Evolutionary conservation across 2,113 vertebrate genomes (phyloP).

Genomic region (Enhydra lutris): DNA sequence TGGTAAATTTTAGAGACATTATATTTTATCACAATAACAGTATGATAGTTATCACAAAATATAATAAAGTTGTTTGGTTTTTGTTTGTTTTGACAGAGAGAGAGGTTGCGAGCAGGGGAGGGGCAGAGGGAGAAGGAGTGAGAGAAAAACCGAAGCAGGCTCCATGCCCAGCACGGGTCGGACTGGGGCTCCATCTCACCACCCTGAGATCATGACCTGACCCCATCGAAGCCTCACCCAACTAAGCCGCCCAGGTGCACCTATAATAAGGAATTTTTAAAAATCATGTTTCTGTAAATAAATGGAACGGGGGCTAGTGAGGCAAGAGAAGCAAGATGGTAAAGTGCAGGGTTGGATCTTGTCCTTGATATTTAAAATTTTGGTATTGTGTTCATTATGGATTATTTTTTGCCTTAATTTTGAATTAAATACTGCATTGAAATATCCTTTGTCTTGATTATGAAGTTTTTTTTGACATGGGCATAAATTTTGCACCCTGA

Average conservation of each 20-base stretch:
- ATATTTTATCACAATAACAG: not conserved
- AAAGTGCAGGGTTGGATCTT: not conserved
- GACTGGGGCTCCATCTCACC: not conserved
- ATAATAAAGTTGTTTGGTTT: not conserved
- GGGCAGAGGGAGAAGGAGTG: not conserved
- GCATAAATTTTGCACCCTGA: not conserved
- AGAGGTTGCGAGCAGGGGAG: not conserved
- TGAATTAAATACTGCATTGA: conserved; percentile 13
- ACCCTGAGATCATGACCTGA: not conserved
- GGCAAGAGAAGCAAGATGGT: not conserved
- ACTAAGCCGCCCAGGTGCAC: not conserved
- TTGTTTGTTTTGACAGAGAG: not conserved
- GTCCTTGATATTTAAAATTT: not conserved
- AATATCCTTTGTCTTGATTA: conserved; percentile 3
- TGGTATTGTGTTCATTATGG: not conserved
- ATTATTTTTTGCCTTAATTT: conserved; percentile 7
- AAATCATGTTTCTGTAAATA: not conserved
- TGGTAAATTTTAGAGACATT: not conserved
- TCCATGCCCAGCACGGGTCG: not conserved
- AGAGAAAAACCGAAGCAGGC: not conserved
- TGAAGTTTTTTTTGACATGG: not conserved
- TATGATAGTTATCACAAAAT: not conserved
- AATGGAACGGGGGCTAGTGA: not conserved
- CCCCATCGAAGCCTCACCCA: not conserved
- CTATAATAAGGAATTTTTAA: not conserved